Base-by-base conservation (phyloP, 37 sponge, comb jelly and placozoan genomes). In the Haliclona indistincta region DNA sequence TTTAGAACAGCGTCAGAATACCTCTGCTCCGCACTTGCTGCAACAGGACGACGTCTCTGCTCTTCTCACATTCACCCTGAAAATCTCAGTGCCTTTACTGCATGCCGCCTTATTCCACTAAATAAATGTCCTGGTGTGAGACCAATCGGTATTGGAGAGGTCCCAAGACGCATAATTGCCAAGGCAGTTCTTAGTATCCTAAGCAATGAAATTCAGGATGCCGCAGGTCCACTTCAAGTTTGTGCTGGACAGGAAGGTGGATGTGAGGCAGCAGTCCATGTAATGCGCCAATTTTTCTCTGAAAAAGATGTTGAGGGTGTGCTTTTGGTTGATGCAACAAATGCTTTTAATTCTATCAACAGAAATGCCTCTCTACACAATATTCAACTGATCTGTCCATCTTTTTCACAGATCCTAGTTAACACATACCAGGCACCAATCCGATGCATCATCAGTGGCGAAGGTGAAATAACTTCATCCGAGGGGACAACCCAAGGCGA, bases 231-330 rank as follows among this genome's bases (percentile, higher is more conserved):
- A n/a, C 64, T 84, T 28, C 90, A 89, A 51, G 52, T 80, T 5
- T 79, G 77, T 79, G 90, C 81, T 40, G 85, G 90, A 15, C 84
- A 84, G n/a, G 80, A 86, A 17, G 70, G 64, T 34, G 87, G 81
- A 11, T 77, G 77, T 63, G 88, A 87, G 55, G 77, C 76, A 51
- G 78, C 82, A 4, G 38, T 87, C n/a, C 88, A 87, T 69, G 75
- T 64, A 10, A 79, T 86, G 75, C 39, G 66, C 15, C 36, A 60
- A 26, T 62, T 40, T 71, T 85, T 73, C 67, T 66, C 35, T 11
- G 66, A 86, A 19, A 26, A 13, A 40, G 68, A 52, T 22, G 37
- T 22, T 34, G 67, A 74, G 79, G 86, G 47, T 29, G 75, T 68
- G 35, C 51, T 86, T 30, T 60, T 79, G n/a, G 88, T 81, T 5